Evolutionary conservation across 1,140 invertebrate species (phyloP), one percentile per base, ranked within the genome.

Genomic region (Drosophila nasuta): DNA sequence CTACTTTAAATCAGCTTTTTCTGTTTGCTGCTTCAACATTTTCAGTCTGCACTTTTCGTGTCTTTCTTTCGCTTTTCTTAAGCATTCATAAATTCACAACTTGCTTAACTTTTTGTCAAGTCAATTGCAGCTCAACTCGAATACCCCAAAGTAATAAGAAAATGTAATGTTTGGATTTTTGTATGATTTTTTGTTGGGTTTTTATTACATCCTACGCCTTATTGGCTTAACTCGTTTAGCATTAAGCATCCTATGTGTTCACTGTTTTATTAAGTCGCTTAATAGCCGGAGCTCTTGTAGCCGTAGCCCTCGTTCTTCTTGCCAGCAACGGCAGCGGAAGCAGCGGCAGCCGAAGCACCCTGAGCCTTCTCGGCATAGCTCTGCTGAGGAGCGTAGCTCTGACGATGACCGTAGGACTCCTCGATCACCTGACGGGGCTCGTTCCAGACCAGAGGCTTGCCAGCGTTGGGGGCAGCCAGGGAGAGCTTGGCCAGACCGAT

Each of bases 321-420:
- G 69, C 68, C 79, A 28, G 83, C 66, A n/a, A 87, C 83, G 20
- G 83, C 82, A 63, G 79, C 70, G 67, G 83, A 77, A 6, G 83
- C 83, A 43, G 83, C 83, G 1, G 83, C 83, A 5, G 83, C 83
- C 0, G 77, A 80, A n/a, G 54, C 83, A 8, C 83, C 83, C 85
- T 85, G 63, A 25, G 76, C 88, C 88, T 87, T 33, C 46, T 87
- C 79, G 10, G 45, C 72, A 5, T 65, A 48, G 74, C 43, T 57
- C 0, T 30, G 17, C 56, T 60, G 57, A 2, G 64, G 60, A 8
- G 17, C 41, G 43, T 90, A 81, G 58, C 60, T 64, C 64, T 75
- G 73, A 8, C 64, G 62, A 33, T 11, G 59, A 3, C 30, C 77
- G 25, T 71, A 69, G 0, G 63, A 48, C 41, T 59, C 59, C 41